A percentile compares a stretch with the other conserved stretches of the same genome.
phyloP scores from a whole-genome alignment of 2,888 invertebrate species.

The Drosophila suboccidentalis region DNA sequence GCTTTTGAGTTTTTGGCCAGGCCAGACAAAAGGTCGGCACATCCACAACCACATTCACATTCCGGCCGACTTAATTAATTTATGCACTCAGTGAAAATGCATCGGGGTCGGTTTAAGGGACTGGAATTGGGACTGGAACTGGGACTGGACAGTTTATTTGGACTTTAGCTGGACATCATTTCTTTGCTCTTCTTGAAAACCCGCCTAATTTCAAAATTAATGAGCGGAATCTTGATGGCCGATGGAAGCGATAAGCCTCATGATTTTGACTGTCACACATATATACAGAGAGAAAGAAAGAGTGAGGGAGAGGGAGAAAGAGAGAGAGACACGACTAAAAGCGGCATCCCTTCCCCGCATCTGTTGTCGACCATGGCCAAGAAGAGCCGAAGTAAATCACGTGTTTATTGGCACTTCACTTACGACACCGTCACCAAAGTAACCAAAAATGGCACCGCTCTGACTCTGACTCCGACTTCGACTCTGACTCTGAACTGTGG shows the following conservation, averaged over 20 bases:
- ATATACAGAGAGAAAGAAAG: constrained; percentile 39
- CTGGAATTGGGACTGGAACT: not conserved
- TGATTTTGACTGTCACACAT: constrained; percentile 76
- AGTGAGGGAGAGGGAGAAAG: constrained; percentile 14
- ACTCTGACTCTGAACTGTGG: constrained; percentile 44
- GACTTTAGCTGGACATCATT: constrained; percentile 70
- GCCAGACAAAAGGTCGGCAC: constrained; percentile 85
- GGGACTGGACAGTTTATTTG: constrained; percentile 55
- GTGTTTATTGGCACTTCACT: constrained; percentile 84
- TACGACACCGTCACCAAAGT: constrained; percentile 72
- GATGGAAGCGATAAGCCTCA: constrained; percentile 82
- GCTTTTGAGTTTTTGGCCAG: constrained; percentile 43
- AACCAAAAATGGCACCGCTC: constrained; percentile 77
- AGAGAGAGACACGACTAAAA: constrained; percentile 38
- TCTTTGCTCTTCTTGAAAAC: constrained; percentile 78
- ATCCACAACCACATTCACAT: constrained; percentile 75
- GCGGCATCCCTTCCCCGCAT: constrained; percentile 52
- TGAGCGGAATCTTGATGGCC: constrained; percentile 85
- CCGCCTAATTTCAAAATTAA: constrained; percentile 85
- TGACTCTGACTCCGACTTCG: constrained; percentile 20
- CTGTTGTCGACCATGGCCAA: constrained; percentile 36
- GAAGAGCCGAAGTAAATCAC: constrained; percentile 82
- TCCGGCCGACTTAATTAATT: constrained; percentile 84
- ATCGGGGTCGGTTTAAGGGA: constrained; percentile 38
- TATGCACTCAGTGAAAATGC: constrained; percentile 80